Percentiles rank a stretch among this genome's conserved stretches.
Conservation (phyloP, 2,113 vertebrate genomes). For the Edolisoma coerulescens region DNA sequence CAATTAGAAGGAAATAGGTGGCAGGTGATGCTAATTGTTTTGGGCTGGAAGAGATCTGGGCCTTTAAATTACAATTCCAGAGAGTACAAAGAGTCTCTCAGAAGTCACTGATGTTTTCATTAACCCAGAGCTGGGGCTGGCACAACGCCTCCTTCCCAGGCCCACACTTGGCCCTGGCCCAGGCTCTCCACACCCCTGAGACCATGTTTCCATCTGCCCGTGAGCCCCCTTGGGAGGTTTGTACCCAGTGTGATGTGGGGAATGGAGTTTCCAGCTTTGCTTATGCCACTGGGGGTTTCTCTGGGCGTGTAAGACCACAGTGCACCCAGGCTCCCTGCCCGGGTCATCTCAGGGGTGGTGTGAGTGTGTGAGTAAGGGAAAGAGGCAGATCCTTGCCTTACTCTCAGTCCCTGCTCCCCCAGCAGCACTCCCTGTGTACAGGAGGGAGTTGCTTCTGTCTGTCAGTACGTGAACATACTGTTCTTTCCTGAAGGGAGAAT, state of each 20-base stretch:
- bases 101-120: not conserved
- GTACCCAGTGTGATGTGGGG: accelerated
- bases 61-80: not conserved
- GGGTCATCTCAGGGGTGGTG: not conserved
- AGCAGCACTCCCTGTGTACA: not conserved
- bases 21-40: not conserved
- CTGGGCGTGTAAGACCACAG: accelerated
- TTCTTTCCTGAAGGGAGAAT: not conserved
- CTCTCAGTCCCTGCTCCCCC: not conserved
- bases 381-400: not conserved
- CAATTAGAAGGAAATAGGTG: not conserved
- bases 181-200: not conserved
- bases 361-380: not conserved
- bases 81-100: not conserved
- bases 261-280: not conserved
- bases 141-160: not conserved
- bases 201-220: not conserved
- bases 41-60: not conserved
- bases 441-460: not conserved
- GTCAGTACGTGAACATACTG: not conserved
- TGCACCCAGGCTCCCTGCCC: not conserved
- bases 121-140: not conserved
- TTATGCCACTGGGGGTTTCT: not conserved
- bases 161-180: not conserved
- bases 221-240: not conserved